A percentile compares a stretch with the other conserved stretches of the same genome.
Evolutionary conservation across 2,113 vertebrate genomes (phyloP).

Genomic region (Mustelus asterias): DNA sequence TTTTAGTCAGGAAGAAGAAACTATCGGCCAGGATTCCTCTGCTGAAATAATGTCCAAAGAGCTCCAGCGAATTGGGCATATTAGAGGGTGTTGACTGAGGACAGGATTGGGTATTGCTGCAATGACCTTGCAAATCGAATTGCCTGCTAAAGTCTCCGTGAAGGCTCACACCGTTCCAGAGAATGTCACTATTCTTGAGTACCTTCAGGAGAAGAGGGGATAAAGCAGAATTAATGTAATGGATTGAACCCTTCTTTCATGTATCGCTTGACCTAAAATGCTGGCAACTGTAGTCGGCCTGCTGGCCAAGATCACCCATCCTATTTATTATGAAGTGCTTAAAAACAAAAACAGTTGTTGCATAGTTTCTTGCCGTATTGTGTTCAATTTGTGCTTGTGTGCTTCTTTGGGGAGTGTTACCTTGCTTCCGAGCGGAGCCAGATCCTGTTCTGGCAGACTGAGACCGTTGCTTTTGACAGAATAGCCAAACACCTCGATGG

Average conservation of each 20-base stretch:
- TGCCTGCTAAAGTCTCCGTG: background rate
- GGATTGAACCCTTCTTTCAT: background rate
- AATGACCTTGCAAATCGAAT: background rate
- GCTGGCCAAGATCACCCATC: background rate
- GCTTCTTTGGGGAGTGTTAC: background rate
- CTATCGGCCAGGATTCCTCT: background rate
- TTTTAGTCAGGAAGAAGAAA: background rate
- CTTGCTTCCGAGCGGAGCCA: background rate
- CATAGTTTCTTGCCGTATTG: background rate
- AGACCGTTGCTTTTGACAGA: background rate
- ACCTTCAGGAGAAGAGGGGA: background rate
- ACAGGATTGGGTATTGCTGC: background rate
- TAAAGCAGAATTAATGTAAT: background rate
- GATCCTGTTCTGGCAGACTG: background rate
- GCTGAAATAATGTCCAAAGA: background rate
- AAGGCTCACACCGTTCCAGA: background rate
- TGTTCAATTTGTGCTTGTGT: background rate
- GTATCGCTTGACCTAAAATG: background rate
- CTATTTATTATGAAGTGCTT: background rate
- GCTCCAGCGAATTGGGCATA: background rate
- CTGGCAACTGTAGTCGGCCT: background rate
- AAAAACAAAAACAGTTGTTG: too few relatives aligned
- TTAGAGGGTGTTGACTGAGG: background rate
- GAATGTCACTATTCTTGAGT: background rate
- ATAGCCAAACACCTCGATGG: background rate